Evolutionary conservation across 2,797 vertebrate species (phyloP).

Genomic region (Threskiornis aethiopicus): DNA sequence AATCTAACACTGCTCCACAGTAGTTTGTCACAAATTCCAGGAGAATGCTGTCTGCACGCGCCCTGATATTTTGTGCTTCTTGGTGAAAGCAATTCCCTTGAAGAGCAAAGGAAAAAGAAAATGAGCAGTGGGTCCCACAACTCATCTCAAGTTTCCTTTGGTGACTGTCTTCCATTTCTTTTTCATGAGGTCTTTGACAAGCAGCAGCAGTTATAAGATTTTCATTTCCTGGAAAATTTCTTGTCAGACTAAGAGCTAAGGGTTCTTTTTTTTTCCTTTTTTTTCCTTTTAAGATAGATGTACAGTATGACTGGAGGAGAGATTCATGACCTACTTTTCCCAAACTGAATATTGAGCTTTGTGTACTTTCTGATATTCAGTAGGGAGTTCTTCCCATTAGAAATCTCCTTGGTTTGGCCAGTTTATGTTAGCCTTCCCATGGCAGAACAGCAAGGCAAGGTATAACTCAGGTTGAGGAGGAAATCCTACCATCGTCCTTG

Average conservation of each 20-base stretch:
- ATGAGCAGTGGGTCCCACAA: constrained; percentile 28
- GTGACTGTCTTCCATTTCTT: constrained; percentile 50
- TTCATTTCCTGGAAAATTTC: constrained; percentile 54
- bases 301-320: background rate
- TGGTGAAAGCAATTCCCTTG: constrained; percentile 52
- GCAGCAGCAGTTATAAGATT: constrained; percentile 31
- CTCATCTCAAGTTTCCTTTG: constrained; percentile 45
- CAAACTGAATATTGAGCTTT: background rate
- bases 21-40: constrained; percentile 53
- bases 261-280: background rate
- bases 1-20: constrained; percentile 21
- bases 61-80: constrained; percentile 27
- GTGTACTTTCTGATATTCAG: background rate
- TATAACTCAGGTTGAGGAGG: background rate
- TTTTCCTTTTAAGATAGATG: background rate
- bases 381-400: background rate
- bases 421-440: background rate
- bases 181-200: constrained; percentile 58
- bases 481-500: background rate
- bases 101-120: constrained; percentile 55
- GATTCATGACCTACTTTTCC: background rate
- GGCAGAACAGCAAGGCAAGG: background rate
- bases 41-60: constrained; percentile 10
- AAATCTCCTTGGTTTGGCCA: background rate
- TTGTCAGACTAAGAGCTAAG: background rate